phyloP scores from a whole-genome alignment of 2,113 vertebrate species.

The Clarias batrachus region DNA sequence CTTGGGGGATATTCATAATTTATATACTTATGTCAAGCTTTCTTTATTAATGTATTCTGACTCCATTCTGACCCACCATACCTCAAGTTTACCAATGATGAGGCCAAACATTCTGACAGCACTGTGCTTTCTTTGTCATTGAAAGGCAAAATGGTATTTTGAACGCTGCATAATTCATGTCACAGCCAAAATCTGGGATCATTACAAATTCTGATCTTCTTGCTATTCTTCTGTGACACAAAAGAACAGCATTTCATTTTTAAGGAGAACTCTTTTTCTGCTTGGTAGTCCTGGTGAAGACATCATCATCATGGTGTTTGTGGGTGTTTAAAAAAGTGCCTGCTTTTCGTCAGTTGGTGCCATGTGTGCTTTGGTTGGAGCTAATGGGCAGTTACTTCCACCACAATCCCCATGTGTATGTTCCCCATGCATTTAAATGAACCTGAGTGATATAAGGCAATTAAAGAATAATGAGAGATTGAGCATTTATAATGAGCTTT shows the following conservation, averaged over 20 bases:
- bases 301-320: neutral
- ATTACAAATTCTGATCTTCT: constrained; percentile 17
- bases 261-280: neutral
- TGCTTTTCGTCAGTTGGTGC: neutral
- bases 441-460: constrained; percentile 3
- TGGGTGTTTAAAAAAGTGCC: neutral
- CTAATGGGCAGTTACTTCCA: constrained; percentile 9
- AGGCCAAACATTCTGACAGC: constrained; percentile 17
- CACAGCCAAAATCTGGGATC: neutral
- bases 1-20: constrained; percentile 36
- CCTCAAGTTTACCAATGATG: neutral
- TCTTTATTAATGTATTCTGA: constrained; percentile 29
- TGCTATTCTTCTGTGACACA: neutral
- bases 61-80: constrained; percentile 13
- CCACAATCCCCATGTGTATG: neutral
- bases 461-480: neutral
- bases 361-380: neutral
- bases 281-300: neutral
- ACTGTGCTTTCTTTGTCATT: constrained; percentile 16
- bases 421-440: neutral
- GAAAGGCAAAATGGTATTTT: neutral
- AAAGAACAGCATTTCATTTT: constrained; percentile 19
- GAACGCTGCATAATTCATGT: constrained; percentile 41
- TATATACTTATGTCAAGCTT: constrained; percentile 29
- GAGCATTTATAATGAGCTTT: constrained; percentile 1